phyloP scores from a whole-genome alignment of 2,113 vertebrate genomes.

The Nothobranchius kuhntae region DNA sequence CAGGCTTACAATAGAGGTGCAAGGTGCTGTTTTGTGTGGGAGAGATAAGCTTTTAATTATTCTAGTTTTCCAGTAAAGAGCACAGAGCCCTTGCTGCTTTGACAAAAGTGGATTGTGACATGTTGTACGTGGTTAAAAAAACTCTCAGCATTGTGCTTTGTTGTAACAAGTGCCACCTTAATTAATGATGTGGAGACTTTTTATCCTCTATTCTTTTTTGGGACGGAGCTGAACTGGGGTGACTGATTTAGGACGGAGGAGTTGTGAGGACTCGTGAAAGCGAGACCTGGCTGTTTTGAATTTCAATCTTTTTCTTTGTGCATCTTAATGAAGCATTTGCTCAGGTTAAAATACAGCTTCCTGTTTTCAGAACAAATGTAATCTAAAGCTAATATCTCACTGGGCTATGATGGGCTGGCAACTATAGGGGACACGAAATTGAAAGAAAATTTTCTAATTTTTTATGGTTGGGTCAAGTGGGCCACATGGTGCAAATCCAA shows the following conservation, averaged over 20 bases:
- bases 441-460: too few species aligned
- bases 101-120: conserved; percentile 22
- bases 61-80: conserved; percentile 41
- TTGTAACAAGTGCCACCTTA: conserved; percentile 7
- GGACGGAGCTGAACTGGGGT: conserved; percentile 19
- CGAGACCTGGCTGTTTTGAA: conserved; percentile 46
- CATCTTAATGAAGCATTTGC: conserved; percentile 55
- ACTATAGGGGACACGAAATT: too few species aligned
- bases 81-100: conserved; percentile 24
- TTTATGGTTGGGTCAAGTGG: too few species aligned
- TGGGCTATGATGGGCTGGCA: too few species aligned
- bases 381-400: too few species aligned
- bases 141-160: conserved; percentile 16
- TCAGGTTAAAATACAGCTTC: conserved; percentile 36
- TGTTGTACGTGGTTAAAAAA: conserved; percentile 3
- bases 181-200: conserved; percentile 9
- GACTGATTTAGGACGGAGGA: conserved; percentile 18
- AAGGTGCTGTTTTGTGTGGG: conserved; percentile 60
- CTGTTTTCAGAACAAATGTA: conserved; percentile 20
- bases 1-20: conserved; percentile 49
- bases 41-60: conserved; percentile 67
- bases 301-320: conserved; percentile 52
- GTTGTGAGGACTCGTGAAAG: conserved; percentile 30
- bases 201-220: background rate
- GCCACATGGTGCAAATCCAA: too few species aligned